Evolutionary conservation across 1,140 invertebrate species (phyloP).

Genomic region (Cardiocondyla obscurior): DNA sequence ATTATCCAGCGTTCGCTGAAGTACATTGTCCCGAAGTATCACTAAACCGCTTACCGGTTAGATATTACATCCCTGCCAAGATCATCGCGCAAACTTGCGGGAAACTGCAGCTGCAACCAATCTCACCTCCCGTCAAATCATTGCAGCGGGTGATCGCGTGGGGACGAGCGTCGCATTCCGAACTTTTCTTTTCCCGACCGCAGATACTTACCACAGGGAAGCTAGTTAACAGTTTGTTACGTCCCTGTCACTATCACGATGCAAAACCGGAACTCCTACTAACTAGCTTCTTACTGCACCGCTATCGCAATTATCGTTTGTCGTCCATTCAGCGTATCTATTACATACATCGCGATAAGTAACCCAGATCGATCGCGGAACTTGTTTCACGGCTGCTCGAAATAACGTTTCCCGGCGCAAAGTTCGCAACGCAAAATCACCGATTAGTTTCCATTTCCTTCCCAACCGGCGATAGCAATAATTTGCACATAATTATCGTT

Average conservation of each 20-base stretch:
- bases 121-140: constrained; percentile 54
- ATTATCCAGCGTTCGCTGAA: constrained; percentile 61
- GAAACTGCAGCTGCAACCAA: constrained; percentile 59
- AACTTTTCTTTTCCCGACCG: constrained; percentile 33
- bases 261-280: constrained; percentile 47
- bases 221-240: constrained; percentile 57
- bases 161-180: constrained; percentile 30
- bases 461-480: background rate
- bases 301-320: constrained; percentile 56
- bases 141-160: constrained; percentile 20
- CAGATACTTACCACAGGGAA: constrained; percentile 39
- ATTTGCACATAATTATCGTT: background rate
- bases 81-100: constrained; percentile 68
- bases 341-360: constrained; percentile 49
- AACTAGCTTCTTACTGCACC: constrained; percentile 47
- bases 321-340: constrained; percentile 55
- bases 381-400: background rate
- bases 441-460: background rate
- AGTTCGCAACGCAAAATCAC: background rate
- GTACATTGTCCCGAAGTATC: constrained; percentile 48
- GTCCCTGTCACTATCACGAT: constrained; percentile 49
- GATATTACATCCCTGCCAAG: constrained; percentile 68
- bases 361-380: constrained; percentile 12
- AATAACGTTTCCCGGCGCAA: background rate
- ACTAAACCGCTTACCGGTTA: constrained; percentile 64